Evolutionary conservation across 2,797 vertebrate species (phyloP).

Genomic region (Pangasius larnaudii): DNA sequence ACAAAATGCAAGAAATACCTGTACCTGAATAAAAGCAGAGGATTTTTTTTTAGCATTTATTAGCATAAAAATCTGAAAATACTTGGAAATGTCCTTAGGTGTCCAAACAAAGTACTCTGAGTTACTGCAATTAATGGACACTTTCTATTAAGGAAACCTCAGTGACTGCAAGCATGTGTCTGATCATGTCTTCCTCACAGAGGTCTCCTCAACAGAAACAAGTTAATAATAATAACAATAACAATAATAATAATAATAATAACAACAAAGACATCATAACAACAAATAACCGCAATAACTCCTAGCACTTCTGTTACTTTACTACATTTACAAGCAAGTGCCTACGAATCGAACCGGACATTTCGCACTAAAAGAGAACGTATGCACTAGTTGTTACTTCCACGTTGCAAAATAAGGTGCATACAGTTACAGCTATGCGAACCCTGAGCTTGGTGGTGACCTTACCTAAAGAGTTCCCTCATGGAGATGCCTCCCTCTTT

Average conservation of each 20-base stretch:
- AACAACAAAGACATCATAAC: too few species aligned
- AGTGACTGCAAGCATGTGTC: too few species aligned
- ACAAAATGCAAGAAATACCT: too few species aligned
- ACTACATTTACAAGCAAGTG: neutral
- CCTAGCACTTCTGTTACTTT: neutral
- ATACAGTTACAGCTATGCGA: neutral
- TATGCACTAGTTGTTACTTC: neutral
- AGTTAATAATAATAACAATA: too few species aligned
- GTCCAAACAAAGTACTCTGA: neutral
- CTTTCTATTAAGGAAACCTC: too few species aligned
- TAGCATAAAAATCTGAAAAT: neutral
- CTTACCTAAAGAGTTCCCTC: conserved; percentile 92
- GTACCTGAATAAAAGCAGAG: neutral
- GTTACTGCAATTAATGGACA: too few species aligned
- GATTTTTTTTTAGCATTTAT: neutral
- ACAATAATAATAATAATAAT: too few species aligned
- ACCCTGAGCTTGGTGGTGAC: neutral
- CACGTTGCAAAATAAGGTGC: neutral
- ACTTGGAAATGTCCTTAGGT: neutral
- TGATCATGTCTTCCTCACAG: too few species aligned
- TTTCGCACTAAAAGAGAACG: neutral
- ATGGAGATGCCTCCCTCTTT: conserved; percentile 94
- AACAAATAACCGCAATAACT: neutral
- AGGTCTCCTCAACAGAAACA: neutral
- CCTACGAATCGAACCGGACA: neutral